Evolutionary conservation across 2,797 vertebrate species (phyloP).

Genomic region (Rhinella marina): DNA sequence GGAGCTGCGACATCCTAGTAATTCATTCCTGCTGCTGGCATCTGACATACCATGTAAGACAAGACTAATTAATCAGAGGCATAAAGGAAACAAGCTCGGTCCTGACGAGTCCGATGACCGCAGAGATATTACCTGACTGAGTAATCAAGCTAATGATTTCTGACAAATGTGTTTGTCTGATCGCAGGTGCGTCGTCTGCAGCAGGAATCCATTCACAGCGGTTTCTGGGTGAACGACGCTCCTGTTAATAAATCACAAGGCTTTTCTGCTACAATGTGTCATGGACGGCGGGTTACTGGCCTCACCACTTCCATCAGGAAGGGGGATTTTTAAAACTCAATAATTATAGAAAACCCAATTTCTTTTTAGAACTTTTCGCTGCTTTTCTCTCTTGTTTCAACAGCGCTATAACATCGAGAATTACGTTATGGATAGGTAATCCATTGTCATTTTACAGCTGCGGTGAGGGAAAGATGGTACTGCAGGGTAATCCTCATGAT

Average conservation of each 20-base stretch:
- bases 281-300: neutral
- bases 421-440: no score
- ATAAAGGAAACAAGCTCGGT: slow-evolving; percentile 46
- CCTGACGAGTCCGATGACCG: slow-evolving; percentile 37
- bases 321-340: neutral
- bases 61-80: slow-evolving; percentile 66
- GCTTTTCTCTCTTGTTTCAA: no score
- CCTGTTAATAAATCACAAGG: slow-evolving; percentile 13
- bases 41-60: slow-evolving; percentile 56
- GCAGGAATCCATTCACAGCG: slow-evolving; percentile 29
- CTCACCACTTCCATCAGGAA: neutral
- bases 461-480: no score
- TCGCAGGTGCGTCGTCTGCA: neutral
- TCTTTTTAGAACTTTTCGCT: no score
- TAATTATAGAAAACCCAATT: no score
- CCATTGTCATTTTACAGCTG: no score
- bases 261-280: neutral
- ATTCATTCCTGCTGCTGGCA: slow-evolving; percentile 68
- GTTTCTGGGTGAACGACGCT: neutral
- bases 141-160: slow-evolving; percentile 37
- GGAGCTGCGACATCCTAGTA: slow-evolving; percentile 5
- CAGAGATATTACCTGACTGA: slow-evolving; percentile 24
- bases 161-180: slow-evolving; percentile 36
- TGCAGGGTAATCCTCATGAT: no score
- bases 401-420: no score